Base-by-base conservation (phyloP, 2,113 vertebrate species). In the Chrysochloris asiatica region DNA sequence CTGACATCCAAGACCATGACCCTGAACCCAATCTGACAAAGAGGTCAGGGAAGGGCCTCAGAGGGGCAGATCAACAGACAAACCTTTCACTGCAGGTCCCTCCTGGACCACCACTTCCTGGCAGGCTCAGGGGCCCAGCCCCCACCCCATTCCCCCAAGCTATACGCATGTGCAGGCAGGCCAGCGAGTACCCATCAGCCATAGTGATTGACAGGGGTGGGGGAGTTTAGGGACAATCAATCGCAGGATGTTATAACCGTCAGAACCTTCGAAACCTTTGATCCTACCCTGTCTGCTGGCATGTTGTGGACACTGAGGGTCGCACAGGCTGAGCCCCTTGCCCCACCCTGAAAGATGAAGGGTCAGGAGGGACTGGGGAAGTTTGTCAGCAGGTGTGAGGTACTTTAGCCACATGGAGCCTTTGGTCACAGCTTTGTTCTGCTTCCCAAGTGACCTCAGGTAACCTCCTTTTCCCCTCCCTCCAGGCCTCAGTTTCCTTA, bases 231-330 rank as follows among this genome's bases (percentile, higher is more conserved):
- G 63, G 59, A 75, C 17, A 67, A 86, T 78, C 93, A 96, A 93
- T 90, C 86, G 84, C 38, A 83, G 52, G 56, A 59, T 65, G n/a
- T 86, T 26, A 87, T 72, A 93, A 83, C 83, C 77, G 75, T 88
- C 94, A 96, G 96, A 96, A 96, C 95, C 95, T 96, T 96, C 93
- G 93, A 96, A 92, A 96, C 95, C 89, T 90, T 77, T 56, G 48
- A 38, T 88, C 92, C 50, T 47, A 88, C 43, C 76, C 80, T 83
- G 24, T 4, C 59, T 38, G 48, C 28, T 67, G 36, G 8, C 54
- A n/a, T 26, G 21, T 28, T 13, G 69, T 45, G 16, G 43, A 87
- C 16, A 9, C 77, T 28, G 63, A 69, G 69, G 48, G 45, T 69
- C 61, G 59, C 82, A 54, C 9, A 43, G 67, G 65, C 73, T 47